These are phyloP conservation scores for Drosophila bocqueti DNA, from an alignment of 1,140 invertebrate species.

Conservation along the genomic window DNA sequence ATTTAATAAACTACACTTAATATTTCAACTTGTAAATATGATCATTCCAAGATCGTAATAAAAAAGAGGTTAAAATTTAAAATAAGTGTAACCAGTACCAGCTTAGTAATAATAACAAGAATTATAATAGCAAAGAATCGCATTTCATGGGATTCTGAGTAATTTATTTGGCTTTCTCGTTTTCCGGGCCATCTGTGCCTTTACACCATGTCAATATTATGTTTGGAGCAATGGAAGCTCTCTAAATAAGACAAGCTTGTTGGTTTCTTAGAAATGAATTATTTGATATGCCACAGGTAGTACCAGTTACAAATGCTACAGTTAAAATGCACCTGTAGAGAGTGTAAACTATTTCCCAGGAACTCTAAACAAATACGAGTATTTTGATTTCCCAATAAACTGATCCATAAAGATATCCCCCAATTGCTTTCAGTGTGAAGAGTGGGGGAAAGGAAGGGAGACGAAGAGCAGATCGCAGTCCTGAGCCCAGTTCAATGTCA, in stretches of 20 bases:
- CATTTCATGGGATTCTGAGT: background rate
- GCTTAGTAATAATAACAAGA: background rate
- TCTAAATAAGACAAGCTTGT: background rate
- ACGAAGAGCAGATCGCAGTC: background rate
- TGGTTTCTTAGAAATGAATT: background rate
- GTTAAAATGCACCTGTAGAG: background rate
- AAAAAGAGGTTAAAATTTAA: too few relatives aligned
- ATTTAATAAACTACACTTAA: background rate
- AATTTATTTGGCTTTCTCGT: background rate
- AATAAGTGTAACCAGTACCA: too few relatives aligned
- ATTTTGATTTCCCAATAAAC: background rate
- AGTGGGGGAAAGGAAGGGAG: background rate
- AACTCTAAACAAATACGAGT: background rate
- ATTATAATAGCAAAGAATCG: background rate
- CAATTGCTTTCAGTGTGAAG: background rate
- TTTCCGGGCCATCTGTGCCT: background rate
- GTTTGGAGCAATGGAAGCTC: background rate
- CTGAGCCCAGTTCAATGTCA: slow-evolving; percentile 61
- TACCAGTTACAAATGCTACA: background rate
- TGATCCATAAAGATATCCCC: background rate
- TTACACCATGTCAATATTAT: background rate
- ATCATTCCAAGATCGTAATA: too few relatives aligned
- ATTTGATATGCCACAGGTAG: background rate
- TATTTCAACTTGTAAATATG: too few relatives aligned
- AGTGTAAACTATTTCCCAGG: background rate